Percentiles rank a stretch among this genome's conserved stretches.
Evolutionary conservation across 35 echinoderm and acorn worm genomes (phyloP).

Genomic region (Heliocidaris erythrogramma): DNA sequence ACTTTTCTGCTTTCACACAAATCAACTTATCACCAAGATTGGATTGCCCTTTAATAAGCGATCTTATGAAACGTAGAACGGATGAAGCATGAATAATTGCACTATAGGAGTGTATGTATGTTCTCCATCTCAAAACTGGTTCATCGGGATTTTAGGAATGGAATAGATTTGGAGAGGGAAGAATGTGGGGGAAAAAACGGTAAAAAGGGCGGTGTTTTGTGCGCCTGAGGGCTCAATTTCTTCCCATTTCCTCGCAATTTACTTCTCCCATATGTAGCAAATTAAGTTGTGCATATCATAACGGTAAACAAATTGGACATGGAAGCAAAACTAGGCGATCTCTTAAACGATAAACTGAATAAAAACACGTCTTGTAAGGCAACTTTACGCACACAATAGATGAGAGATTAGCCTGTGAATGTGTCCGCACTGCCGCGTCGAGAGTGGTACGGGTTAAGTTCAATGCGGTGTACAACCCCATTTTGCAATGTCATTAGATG

Average conservation of each 20-base stretch:
- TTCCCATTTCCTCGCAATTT: neutral
- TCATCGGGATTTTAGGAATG: neutral
- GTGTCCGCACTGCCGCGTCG: no score
- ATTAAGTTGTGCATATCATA: conserved; percentile 7
- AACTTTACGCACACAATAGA: neutral
- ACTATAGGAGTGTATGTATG: neutral
- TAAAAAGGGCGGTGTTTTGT: neutral
- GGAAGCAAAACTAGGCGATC: neutral
- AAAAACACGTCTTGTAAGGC: neutral
- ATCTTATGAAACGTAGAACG: neutral
- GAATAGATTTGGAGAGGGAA: neutral
- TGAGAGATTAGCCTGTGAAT: no score
- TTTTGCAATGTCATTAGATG: no score
- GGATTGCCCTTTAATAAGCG: no score
- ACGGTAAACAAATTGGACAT: neutral
- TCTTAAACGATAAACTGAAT: neutral
- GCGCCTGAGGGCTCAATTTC: conserved; percentile 6
- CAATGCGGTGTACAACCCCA: no score
- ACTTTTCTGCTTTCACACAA: no score
- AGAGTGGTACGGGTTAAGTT: no score
- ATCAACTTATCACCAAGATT: no score
- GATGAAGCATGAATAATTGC: neutral
- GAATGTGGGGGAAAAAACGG: neutral
- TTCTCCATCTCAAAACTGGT: neutral
- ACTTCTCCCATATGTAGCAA: conserved; percentile 10